Conservation (phyloP, 2,797 vertebrate species). For the Psittacula derbiana region DNA sequence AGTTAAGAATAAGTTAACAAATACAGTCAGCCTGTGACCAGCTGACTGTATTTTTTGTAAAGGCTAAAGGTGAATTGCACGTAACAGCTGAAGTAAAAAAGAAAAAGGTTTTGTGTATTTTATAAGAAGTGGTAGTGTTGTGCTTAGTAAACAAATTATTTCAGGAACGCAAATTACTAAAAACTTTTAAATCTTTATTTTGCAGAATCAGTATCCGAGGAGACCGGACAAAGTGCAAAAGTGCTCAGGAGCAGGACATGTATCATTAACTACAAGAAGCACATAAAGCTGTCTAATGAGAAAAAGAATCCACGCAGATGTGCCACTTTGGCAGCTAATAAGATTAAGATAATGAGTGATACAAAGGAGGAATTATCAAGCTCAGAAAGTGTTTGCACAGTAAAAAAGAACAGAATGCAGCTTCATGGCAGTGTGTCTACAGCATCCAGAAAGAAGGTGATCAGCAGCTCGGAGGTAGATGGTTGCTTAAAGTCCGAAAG, state of each 20-base stretch:
- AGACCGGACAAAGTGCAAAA: constrained; percentile 64
- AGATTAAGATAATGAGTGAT: constrained; percentile 86
- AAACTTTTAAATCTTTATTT: not conserved
- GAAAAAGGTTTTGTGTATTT: not conserved
- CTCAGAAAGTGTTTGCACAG: constrained; percentile 59
- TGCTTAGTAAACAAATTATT: not conserved
- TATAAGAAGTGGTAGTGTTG: not conserved
- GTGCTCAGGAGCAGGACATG: constrained; percentile 72
- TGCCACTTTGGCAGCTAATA: constrained; percentile 86
- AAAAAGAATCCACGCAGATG: constrained; percentile 81
- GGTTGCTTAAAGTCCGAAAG: constrained; percentile 61
- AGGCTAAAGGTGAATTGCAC: not conserved
- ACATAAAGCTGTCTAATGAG: constrained; percentile 32
- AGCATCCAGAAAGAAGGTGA: constrained; percentile 62
- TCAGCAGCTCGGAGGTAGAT: constrained; percentile 32
- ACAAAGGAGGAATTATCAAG: constrained; percentile 77
- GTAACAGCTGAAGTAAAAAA: not conserved
- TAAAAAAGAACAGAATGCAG: constrained; percentile 62
- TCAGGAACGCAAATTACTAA: not conserved
- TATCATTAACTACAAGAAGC: constrained; percentile 73
- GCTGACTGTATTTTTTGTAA: not conserved
- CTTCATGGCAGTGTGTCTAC: constrained; percentile 61
- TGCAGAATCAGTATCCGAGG: constrained; percentile 64
- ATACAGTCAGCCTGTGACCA: not conserved
- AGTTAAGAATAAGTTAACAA: not conserved